Evolutionary conservation across 2,888 invertebrate species (phyloP), one percentile per base, ranked within the genome.

Genomic region (Caenorhabditis sulstoni): DNA sequence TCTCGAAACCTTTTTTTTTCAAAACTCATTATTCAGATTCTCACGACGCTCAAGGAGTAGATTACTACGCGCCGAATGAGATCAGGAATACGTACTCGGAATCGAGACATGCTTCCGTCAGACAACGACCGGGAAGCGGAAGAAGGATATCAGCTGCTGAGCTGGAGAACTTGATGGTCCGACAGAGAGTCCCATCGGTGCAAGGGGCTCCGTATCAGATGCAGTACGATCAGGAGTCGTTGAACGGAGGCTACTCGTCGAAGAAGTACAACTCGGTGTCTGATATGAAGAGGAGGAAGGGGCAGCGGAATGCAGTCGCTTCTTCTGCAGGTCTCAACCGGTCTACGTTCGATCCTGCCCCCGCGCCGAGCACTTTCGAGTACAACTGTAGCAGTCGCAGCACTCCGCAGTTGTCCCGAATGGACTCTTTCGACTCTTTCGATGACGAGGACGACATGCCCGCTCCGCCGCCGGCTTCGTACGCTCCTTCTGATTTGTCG

Each of bases 251-350:
- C 8, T 83, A 85, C 57, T 83, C 83, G 1, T 87, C 90, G 37
- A 87, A 87, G 70, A 95, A 96, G 45, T 96, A 96, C 91, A 95
- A 95, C 52, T 96, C 96, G 90, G 96, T 96, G 50, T 95, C 96
- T 0, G 96, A 96, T 91, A 96, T 96, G 96, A 96, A 96, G 91
- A 93, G 96, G 68, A 93, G 93, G 84, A 94, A 94, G 94, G 93
- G 94, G 61, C 82, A 76, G 35, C 47, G 84, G 16, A 79, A 74
- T 67, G 73, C 16, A n/a, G 65, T 67, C 4, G 78, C 78, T 1
- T 71, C 77, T 3, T 77, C 80, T 0, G 64, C 79, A 18, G 70
- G 74, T 11, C 45, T 79, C 18, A 79, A 74, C 65, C 29, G 79
- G 12, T 79, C 79, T 9, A 79, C 79, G 1, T 79, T 79, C 22